Evolutionary conservation across 2,113 vertebrate genomes (phyloP), one percentile per base, ranked within the genome.

Genomic region (Chloebia gouldiae): DNA sequence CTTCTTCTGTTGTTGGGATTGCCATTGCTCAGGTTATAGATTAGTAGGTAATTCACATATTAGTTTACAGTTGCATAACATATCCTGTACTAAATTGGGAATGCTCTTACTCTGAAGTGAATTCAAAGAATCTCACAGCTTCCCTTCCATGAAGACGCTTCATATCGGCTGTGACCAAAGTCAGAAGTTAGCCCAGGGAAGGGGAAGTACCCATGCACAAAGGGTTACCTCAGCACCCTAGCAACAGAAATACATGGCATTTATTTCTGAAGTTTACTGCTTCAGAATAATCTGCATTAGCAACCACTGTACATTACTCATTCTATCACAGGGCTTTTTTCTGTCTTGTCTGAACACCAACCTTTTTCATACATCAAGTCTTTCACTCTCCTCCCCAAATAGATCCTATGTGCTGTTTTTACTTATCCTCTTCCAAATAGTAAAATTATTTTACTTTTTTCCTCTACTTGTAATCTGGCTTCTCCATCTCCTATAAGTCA

Each of bases 91-190:
- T 72, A 80, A 15, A 53, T 1, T 72, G n/a, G 21, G 63, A 81
- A 84, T 53, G 40, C 3, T 37, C 15, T 77, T 56, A 64, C 15
- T 25, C 10, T 51, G 37, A 50, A 14, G 2, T 28, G 28, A 76
- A 53, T 76, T 63, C 2, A 1, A 73, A 73, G 45, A 6, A 37
- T 15, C n/a, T 73, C 54, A 49, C 24, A 10, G 16, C 16, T 80
- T 71, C 2, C 0, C 7, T 69, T 73, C 47, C 54, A 9, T 13
- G 19, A 28, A 57, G 19, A 28, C 24, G 7, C 21, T 86, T 85
- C 0, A 0, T 11, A 47, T 59, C 39, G 45, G 16, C 72, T 23
- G 24, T 18, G 31, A 71, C 27, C 25, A 4, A 56, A 40, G 22
- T 19, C 39, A 77, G 24, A 86, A 70, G 20, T 13, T 5, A 75